These are phyloP conservation scores for Lasioglossum figueresi DNA, from an alignment of 2,888 invertebrate species.

Conservation along the genomic window DNA sequence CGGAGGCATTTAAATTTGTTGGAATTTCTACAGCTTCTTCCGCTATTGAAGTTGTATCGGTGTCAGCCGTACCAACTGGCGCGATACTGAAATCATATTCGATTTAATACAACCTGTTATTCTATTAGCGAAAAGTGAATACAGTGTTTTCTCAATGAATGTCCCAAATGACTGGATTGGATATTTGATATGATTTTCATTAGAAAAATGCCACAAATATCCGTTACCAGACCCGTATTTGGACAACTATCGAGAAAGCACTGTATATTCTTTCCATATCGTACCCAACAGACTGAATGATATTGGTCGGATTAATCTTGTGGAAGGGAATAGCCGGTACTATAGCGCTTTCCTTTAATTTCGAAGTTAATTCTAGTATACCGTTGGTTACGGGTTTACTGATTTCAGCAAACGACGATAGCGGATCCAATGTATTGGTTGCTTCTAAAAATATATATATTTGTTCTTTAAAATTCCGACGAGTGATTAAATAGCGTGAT, in stretches of 20 bases:
- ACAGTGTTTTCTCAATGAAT: too few species aligned
- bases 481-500: neutral
- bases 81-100: slow-evolving; percentile 47
- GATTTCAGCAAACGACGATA: slow-evolving; percentile 77
- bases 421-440: slow-evolving; percentile 65
- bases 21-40: slow-evolving; percentile 91
- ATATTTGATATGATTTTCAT: too few species aligned
- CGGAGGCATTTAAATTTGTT: slow-evolving; percentile 72
- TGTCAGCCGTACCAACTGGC: slow-evolving; percentile 78
- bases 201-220: too few species aligned
- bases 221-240: too few species aligned
- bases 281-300: slow-evolving; percentile 80
- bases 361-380: slow-evolving; percentile 81
- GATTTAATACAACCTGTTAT: neutral
- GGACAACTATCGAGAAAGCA: too few species aligned
- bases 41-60: slow-evolving; percentile 85
- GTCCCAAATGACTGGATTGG: too few species aligned
- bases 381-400: slow-evolving; percentile 80
- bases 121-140: neutral
- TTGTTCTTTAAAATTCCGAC: neutral
- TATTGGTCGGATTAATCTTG: slow-evolving; percentile 78
- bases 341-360: slow-evolving; percentile 81
- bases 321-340: slow-evolving; percentile 81
- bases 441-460: slow-evolving; percentile 37
- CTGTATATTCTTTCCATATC: neutral